A percentile compares a stretch with the other conserved stretches of the same genome.
Evolutionary conservation across 2,797 vertebrate genomes (phyloP).

Genomic region (Perodicticus potto): DNA sequence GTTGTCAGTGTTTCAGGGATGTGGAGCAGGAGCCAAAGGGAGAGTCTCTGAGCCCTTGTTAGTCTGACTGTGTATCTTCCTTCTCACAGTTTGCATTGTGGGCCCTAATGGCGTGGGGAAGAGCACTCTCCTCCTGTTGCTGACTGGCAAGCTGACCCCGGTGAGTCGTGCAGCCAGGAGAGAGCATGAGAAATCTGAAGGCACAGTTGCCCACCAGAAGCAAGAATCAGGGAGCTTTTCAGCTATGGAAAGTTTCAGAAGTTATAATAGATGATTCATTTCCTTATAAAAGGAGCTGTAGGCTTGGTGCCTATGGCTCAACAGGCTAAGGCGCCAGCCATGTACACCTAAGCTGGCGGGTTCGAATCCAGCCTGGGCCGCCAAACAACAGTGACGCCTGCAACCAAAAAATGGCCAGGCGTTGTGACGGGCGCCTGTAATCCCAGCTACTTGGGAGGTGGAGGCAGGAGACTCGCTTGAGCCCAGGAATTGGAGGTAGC

Average conservation of each 20-base stretch:
- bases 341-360: no score
- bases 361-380: no score
- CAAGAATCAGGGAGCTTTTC: not conserved
- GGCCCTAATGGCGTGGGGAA: slow-evolving; percentile 97
- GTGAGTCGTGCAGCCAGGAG: slow-evolving; percentile 85
- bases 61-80: not conserved
- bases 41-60: not conserved
- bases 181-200: accelerated
- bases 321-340: no score
- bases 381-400: no score
- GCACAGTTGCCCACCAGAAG: not conserved
- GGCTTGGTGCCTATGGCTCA: no score
- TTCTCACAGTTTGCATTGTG: slow-evolving; percentile 94
- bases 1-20: slow-evolving; percentile 69
- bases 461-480: no score
- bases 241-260: not conserved
- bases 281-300: not conserved
- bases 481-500: no score
- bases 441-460: no score
- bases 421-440: no score
- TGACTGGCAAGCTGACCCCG: slow-evolving; percentile 93
- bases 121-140: slow-evolving; percentile 94
- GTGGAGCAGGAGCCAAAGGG: not conserved
- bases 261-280: not conserved
- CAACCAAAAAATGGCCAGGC: no score